These are phyloP conservation scores for Halcyon malimbica DNA, from an alignment of 2,113 vertebrate species.

Conservation along the genomic window DNA sequence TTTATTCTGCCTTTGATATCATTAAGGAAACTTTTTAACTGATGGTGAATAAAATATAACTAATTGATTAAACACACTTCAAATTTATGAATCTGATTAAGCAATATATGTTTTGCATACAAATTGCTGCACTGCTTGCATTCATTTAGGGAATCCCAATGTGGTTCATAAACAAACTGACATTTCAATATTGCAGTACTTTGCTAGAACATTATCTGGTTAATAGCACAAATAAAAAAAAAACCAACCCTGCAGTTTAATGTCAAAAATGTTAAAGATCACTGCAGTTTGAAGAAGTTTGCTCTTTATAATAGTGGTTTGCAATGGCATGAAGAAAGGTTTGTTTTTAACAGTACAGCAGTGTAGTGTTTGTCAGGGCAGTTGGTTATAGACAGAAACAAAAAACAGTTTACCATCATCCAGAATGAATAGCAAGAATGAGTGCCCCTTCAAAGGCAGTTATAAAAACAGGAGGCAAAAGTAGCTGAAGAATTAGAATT, in stretches of 20 bases:
- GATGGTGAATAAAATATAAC: slow-evolving; percentile 45
- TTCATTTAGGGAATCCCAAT: slow-evolving; percentile 34
- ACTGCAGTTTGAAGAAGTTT: background rate
- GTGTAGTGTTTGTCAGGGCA: background rate
- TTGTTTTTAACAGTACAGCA: background rate
- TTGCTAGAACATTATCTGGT: slow-evolving; percentile 42
- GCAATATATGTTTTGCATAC: slow-evolving; percentile 50
- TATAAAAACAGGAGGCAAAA: background rate
- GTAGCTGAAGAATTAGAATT: background rate
- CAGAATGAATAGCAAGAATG: background rate
- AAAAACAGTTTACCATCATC: background rate
- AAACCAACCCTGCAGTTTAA: background rate
- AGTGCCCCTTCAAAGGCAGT: background rate
- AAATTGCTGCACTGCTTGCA: slow-evolving; percentile 34
- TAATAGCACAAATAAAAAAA: slow-evolving; percentile 58
- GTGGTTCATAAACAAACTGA: slow-evolving; percentile 48
- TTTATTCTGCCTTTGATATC: slow-evolving; percentile 56
- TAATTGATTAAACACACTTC: slow-evolving; percentile 68
- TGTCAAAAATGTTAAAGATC: background rate
- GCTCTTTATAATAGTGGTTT: background rate
- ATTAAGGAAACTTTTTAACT: slow-evolving; percentile 49
- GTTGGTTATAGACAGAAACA: background rate
- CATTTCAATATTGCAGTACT: slow-evolving; percentile 63
- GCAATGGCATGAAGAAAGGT: background rate
- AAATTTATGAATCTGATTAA: slow-evolving; percentile 69